Evolutionary conservation across 2,113 vertebrate species (phyloP).

Genomic region (Neolamprologus tretocephalus): DNA sequence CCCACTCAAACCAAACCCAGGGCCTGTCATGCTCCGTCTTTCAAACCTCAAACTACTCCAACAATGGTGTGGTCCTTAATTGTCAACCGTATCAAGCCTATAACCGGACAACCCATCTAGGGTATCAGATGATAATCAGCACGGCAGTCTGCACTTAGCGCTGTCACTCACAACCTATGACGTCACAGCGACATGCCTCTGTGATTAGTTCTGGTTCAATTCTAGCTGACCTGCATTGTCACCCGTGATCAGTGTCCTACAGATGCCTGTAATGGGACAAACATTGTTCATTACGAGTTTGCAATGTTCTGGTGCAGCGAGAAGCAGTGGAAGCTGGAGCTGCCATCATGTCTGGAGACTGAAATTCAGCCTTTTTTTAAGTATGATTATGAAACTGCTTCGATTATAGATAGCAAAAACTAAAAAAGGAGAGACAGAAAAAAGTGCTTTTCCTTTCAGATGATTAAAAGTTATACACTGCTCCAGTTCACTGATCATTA

Average conservation of each 20-base stretch:
- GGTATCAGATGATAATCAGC: slow-evolving; percentile 57
- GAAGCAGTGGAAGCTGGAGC: background rate
- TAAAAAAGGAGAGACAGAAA: background rate
- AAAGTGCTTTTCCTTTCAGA: background rate
- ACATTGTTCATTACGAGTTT: slow-evolving; percentile 12
- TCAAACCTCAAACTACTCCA: background rate
- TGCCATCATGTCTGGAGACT: background rate
- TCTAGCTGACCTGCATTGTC: slow-evolving; percentile 48
- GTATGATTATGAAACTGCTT: background rate
- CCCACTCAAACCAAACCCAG: background rate
- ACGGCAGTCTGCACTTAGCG: background rate
- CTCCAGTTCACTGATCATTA: too few species aligned
- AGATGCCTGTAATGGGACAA: slow-evolving; percentile 11
- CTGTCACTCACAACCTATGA: slow-evolving; percentile 34
- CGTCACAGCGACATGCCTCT: slow-evolving; percentile 37
- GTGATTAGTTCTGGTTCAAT: slow-evolving; percentile 50
- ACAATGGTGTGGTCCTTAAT: slow-evolving; percentile 30
- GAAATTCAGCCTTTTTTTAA: background rate
- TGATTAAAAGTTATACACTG: background rate
- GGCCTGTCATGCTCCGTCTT: background rate
- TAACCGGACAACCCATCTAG: background rate
- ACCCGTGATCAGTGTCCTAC: slow-evolving; percentile 28
- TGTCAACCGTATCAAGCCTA: slow-evolving; percentile 44
- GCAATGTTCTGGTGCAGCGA: background rate
- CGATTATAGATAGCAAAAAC: background rate